Base-by-base conservation (phyloP, 2,113 vertebrate species). In the Labeo catla region DNA sequence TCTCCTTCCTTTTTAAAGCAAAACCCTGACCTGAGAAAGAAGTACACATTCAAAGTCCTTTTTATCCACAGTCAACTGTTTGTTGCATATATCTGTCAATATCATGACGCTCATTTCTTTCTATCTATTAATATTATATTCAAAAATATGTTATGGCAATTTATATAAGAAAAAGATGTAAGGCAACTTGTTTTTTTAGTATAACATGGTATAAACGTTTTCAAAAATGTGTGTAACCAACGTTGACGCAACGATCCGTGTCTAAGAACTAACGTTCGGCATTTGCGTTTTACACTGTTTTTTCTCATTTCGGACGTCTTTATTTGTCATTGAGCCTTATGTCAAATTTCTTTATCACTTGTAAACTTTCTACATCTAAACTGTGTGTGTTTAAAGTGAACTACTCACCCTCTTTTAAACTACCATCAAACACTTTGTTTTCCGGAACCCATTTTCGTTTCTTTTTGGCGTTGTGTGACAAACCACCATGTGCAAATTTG, bases 1-100 rank as follows among this genome's bases (percentile, higher is more conserved):
- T 97, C 85, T 96, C 88, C 78, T 97, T 99, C 89, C 96, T 95
- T 84, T 86, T 94, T 85, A 98, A 96, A 3, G 98, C 97, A 95
- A 99, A 99, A 4, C 98, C 98, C 91, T 96, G 95, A 86, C 98
- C 98, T 96, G 73, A 66, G 7, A 19, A 36, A 61, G 19, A 23
- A 43, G 39, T 21, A 72, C 1, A 45, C 19, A 45, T 4, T 9
- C 8, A 2, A 43, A 39, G 10, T 45, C 39, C 36, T 70, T 63
- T 63, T 63, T 63, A 4, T 63, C 4, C 49, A 50, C 49, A 4
- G 8, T 73, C 3, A n/a, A 21, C 2, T 19, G 10, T 45, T 12
- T 73, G 13, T 73, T 39, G 16, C 8, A 43, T 2, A 21, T 74
- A 47, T 74, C 19, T 15, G 23, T 77, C 43, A 13, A 76, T 6